These are phyloP conservation scores for Drosophila anceps DNA, from an alignment of 2,888 invertebrate species.

Conservation along the genomic window DNA sequence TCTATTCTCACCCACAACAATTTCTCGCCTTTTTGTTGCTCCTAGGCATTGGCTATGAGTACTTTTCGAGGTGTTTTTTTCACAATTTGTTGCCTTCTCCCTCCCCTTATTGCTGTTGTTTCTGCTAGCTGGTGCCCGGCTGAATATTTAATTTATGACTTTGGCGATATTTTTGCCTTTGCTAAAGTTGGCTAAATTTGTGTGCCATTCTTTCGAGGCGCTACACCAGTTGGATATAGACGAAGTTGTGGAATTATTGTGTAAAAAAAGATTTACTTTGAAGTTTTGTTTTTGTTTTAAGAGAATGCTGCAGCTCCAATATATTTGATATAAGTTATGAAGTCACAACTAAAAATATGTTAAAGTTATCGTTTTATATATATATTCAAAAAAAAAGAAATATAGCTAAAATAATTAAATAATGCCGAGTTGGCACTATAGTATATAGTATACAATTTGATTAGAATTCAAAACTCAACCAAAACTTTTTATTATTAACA, in stretches of 20 bases:
- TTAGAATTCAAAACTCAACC: too few species aligned
- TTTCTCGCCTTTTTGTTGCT: constrained; percentile 50
- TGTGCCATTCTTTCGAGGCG: constrained; percentile 62
- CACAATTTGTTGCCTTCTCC: constrained; percentile 65
- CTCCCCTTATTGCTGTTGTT: constrained; percentile 39
- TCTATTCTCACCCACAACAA: constrained; percentile 21
- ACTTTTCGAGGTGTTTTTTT: constrained; percentile 63
- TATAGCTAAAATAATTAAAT: too few species aligned
- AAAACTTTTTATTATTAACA: too few species aligned
- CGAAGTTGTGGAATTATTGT: constrained; percentile 11
- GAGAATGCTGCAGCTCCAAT: neutral
- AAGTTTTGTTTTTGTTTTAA: neutral
- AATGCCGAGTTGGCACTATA: too few species aligned
- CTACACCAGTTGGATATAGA: constrained; percentile 36
- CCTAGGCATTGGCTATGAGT: constrained; percentile 53
- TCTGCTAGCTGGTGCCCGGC: constrained; percentile 33
- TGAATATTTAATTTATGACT: constrained; percentile 84
- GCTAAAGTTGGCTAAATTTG: constrained; percentile 55
- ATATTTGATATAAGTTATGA: neutral
- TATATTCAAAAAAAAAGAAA: too few species aligned
- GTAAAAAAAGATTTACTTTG: neutral
- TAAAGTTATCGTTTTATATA: too few species aligned
- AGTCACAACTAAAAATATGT: neutral
- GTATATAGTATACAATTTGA: too few species aligned
- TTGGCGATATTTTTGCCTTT: constrained; percentile 76